Evolutionary conservation across 2,797 vertebrate species (phyloP).

Genomic region (Mormyrus proboscirostris): DNA sequence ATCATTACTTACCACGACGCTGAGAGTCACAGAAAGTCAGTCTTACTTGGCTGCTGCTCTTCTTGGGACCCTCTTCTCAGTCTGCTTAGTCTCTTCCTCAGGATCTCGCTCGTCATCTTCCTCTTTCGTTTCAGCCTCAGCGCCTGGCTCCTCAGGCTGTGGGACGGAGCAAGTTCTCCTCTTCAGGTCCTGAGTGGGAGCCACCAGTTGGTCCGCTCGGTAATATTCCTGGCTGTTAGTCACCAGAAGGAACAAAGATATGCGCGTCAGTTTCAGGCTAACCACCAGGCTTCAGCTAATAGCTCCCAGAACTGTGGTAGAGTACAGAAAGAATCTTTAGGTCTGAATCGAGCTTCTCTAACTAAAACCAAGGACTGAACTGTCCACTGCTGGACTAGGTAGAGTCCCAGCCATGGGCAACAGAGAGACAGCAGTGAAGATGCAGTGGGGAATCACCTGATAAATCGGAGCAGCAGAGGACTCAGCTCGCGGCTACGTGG

Average conservation of each 20-base stretch:
- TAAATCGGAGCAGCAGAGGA: constrained; percentile 84
- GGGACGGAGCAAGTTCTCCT: constrained; percentile 45
- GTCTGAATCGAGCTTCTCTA: background rate
- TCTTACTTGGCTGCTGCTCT: constrained; percentile 69
- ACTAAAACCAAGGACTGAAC: background rate
- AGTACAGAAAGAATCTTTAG: background rate
- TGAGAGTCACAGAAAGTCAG: constrained; percentile 33
- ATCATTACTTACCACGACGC: background rate
- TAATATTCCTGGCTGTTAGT: constrained; percentile 84
- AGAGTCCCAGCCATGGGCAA: background rate
- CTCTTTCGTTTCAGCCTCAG: constrained; percentile 39
- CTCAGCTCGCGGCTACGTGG: constrained; percentile 84
- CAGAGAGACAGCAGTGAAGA: background rate
- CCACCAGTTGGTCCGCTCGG: constrained; percentile 76
- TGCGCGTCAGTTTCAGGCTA: background rate
- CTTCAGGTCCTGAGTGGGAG: constrained; percentile 81
- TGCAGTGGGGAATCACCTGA: constrained; percentile 59
- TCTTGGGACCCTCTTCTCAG: constrained; percentile 55
- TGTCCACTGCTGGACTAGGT: background rate
- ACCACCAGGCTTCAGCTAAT: background rate
- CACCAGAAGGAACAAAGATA: constrained; percentile 18
- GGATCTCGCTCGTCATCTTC: constrained; percentile 44
- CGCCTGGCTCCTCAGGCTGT: background rate
- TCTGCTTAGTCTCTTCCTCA: constrained; percentile 38
- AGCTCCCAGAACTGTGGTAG: background rate